Conservation (phyloP, 2,888 invertebrate genomes). For the Polietes domitor region DNA sequence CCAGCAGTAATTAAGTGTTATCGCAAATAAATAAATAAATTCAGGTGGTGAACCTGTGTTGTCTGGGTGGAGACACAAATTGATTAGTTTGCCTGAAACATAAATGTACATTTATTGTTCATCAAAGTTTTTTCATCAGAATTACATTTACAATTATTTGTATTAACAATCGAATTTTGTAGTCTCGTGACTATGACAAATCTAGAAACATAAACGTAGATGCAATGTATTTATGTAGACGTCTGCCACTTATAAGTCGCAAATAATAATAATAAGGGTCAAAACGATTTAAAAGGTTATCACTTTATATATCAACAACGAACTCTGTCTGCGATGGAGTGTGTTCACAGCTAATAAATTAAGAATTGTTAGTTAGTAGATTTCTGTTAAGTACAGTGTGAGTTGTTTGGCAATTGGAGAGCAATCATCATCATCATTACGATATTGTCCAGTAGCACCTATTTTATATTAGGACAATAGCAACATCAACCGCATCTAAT, state of each 20-base stretch:
- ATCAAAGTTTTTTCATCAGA: too few species aligned
- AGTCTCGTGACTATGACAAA: too few species aligned
- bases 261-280: background rate
- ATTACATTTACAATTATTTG: too few species aligned
- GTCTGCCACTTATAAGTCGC: background rate
- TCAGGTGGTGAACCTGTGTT: too few species aligned
- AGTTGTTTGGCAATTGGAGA: background rate
- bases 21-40: too few species aligned
- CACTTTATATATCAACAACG: slow-evolving; percentile 1
- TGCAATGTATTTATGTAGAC: background rate
- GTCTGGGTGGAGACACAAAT: too few species aligned
- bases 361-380: background rate
- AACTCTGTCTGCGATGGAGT: background rate
- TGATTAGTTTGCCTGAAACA: too few species aligned
- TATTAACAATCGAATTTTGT: too few species aligned
- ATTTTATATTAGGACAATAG: too few species aligned
- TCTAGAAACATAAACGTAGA: background rate
- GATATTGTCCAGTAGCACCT: background rate
- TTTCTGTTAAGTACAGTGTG: background rate
- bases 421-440: background rate
- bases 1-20: too few species aligned
- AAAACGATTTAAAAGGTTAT: slow-evolving; percentile 7
- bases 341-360: background rate
- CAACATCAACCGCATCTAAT: too few species aligned
- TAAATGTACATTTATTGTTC: too few species aligned